phyloP scores from a whole-genome alignment of 2,888 invertebrate species.

The Marronus borbonicus region DNA sequence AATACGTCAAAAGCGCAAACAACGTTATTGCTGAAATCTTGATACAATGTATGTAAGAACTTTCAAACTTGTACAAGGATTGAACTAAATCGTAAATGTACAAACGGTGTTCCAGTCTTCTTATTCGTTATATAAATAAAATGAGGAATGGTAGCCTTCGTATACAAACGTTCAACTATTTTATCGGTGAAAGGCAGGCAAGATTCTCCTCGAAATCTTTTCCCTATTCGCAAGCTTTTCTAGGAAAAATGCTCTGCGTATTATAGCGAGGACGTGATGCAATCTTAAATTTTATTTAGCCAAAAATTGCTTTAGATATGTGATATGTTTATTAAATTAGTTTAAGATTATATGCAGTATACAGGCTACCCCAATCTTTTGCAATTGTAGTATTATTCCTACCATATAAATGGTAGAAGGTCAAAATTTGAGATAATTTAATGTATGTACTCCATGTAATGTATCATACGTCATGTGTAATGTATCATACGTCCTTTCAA shows the following conservation, averaged over 20 bases:
- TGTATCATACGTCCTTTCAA: no score
- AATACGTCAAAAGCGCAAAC: slow-evolving; percentile 14
- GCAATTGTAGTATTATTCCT: no score
- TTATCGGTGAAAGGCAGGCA: not conserved
- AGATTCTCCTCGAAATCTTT: not conserved
- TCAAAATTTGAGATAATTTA: no score
- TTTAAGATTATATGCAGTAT: no score
- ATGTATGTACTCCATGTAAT: no score
- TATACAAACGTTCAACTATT: slow-evolving; percentile 11
- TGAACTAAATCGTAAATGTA: slow-evolving; percentile 34
- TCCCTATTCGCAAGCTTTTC: no score
- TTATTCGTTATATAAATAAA: slow-evolving; percentile 27
- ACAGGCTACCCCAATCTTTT: no score
- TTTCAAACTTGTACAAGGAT: slow-evolving; percentile 14
- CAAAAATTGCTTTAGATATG: not conserved
- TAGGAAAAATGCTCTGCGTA: no score
- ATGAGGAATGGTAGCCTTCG: not conserved
- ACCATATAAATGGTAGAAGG: no score
- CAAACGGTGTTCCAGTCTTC: slow-evolving; percentile 1
- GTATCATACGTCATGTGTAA: no score
- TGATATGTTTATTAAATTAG: no score
- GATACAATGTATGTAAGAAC: slow-evolving; percentile 10
- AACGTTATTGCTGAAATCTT: slow-evolving; percentile 33
- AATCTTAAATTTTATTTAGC: not conserved
- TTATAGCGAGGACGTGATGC: no score